A percentile compares a stretch with the other conserved stretches of the same genome.
These are phyloP conservation scores for Phoxinus phoxinus DNA, from an alignment of 2,113 vertebrate genomes.

Conservation along the genomic window DNA sequence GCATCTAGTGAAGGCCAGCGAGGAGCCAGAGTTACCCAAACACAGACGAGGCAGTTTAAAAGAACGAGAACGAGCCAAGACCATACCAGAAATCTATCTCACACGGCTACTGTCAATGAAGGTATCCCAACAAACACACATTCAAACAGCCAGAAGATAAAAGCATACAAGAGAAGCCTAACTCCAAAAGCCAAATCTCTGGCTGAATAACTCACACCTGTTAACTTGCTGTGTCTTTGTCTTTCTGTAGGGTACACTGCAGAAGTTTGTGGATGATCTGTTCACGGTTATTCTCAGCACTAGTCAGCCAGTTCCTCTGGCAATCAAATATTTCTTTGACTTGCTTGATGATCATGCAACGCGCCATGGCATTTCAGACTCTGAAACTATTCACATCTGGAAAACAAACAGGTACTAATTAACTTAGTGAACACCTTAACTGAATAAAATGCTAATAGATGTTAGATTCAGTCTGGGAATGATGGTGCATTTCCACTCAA, in stretches of 20 bases:
- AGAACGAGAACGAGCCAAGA: slow-evolving; percentile 93
- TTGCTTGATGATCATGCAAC: slow-evolving; percentile 92
- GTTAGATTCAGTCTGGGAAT: not conserved
- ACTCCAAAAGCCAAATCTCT: too few relatives aligned
- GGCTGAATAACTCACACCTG: not conserved
- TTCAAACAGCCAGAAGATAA: not conserved
- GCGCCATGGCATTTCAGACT: slow-evolving; percentile 87
- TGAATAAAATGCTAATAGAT: not conserved
- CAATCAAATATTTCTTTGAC: slow-evolving; percentile 72
- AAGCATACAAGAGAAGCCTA: not conserved
- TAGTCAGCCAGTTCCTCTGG: slow-evolving; percentile 89
- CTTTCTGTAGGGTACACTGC: slow-evolving; percentile 86
- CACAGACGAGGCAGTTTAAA: slow-evolving; percentile 91
- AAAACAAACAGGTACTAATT: slow-evolving; percentile 93
- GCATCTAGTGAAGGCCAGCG: slow-evolving; percentile 96
- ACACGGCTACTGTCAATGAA: slow-evolving; percentile 99
- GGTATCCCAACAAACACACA: slow-evolving; percentile 69
- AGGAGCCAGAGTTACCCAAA: slow-evolving; percentile 94
- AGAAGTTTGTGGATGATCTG: slow-evolving; percentile 97
- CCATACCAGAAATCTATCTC: slow-evolving; percentile 97
- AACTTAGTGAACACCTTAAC: too few relatives aligned
- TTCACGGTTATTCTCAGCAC: slow-evolving; percentile 97
- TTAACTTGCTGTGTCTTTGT: not conserved
- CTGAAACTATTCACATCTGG: slow-evolving; percentile 98
- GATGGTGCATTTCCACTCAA: not conserved